phyloP scores from a whole-genome alignment of 2,113 vertebrate species.

The Calypte anna region DNA sequence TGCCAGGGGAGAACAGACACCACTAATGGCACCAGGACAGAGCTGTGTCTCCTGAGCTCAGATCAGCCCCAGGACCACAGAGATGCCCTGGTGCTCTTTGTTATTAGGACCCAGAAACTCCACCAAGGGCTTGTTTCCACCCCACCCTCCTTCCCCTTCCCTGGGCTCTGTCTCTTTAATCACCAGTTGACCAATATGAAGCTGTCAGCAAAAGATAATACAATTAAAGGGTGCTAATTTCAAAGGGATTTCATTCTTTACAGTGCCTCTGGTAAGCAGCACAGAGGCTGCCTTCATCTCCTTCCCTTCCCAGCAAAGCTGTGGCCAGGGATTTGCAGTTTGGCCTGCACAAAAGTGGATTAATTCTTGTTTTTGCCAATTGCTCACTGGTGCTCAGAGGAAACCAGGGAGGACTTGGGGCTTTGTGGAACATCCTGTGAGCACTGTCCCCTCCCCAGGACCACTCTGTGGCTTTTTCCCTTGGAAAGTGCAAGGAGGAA shows the following conservation, averaged over 20 bases:
- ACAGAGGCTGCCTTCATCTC: fast-evolving
- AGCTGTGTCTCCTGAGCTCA: fast-evolving
- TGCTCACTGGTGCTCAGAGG: fast-evolving
- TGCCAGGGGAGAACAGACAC: neutral
- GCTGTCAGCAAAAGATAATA: neutral
- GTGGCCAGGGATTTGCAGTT: neutral
- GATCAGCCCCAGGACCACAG: fast-evolving
- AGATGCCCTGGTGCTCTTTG: fast-evolving
- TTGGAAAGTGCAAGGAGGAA: neutral
- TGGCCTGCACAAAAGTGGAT: neutral
- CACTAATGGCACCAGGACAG: fast-evolving
- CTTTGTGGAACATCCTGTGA: neutral
- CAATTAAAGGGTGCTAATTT: conserved; percentile 56
- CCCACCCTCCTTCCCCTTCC: neutral
- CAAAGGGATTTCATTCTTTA: conserved; percentile 43
- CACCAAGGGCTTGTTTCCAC: neutral
- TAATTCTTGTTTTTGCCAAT: neutral
- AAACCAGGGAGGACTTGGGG: neutral
- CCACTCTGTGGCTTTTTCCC: neutral
- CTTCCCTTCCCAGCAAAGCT: neutral
- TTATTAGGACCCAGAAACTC: neutral
- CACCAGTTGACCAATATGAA: neutral
- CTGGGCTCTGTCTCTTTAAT: conserved; percentile 5
- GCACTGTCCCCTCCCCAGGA: neutral
- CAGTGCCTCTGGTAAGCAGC: neutral